phyloP scores from a whole-genome alignment of 2,113 vertebrate species.

The Bolborhynchus lineola region DNA sequence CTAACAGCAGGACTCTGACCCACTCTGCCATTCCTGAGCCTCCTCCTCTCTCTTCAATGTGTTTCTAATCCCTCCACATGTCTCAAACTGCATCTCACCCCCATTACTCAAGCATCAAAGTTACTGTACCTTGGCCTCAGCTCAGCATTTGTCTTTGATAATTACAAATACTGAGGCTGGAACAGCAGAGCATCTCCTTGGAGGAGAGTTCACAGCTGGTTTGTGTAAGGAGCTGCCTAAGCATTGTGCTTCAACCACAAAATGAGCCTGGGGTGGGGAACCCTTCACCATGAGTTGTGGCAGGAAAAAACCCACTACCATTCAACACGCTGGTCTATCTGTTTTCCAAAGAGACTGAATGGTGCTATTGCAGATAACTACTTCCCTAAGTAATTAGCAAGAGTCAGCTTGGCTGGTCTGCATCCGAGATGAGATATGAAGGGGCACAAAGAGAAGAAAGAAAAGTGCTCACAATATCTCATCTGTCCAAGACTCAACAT shows the following conservation, averaged over 20 bases:
- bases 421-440: background rate
- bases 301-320: background rate
- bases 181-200: background rate
- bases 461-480: background rate
- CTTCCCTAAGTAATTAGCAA: background rate
- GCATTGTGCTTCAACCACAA: background rate
- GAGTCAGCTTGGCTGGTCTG: background rate
- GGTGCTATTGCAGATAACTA: background rate
- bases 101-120: constrained; percentile 7
- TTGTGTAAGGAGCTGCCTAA: constrained; percentile 16
- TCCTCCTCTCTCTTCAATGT: background rate
- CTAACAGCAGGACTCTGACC: background rate
- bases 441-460: background rate
- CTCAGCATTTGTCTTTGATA: background rate
- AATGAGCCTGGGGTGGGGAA: background rate
- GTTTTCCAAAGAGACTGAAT: background rate
- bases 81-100: background rate
- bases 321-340: background rate
- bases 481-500: background rate
- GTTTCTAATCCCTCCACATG: background rate
- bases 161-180: constrained; percentile 9
- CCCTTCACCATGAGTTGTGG: background rate
- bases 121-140: background rate
- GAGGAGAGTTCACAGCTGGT: constrained; percentile 45
- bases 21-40: constrained; percentile 5